Base-by-base conservation (phyloP, 2,888 invertebrate species). In the Catotricha subobsoleta region DNA sequence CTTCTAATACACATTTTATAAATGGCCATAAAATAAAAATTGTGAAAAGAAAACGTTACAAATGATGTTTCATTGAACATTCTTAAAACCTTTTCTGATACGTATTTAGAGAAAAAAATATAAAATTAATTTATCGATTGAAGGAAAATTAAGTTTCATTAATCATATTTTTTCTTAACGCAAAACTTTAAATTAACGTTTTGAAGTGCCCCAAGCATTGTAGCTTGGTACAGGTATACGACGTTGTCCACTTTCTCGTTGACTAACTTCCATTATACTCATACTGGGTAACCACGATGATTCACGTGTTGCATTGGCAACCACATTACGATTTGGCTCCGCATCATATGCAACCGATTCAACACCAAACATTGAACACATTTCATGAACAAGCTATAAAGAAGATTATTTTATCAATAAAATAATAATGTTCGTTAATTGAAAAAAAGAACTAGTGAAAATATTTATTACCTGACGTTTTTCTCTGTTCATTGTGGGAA, bases 301-400 rank as follows among this genome's bases (percentile, higher is more conserved):
- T 50, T 80, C 82, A 58, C 68, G 77, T 43, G 73, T 72, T 39
- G 91, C 90, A 13, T 87, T 90, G 19, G 86, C 87, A n/a, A 91
- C 84, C 13, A 95, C 83, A 65, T 94, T 95, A 46, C 92, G 71
- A 58, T 94, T 91, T 0, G 95, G 95, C 56, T 94, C 94, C 16
- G 80, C 78, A 65, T 97, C 97, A 59, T 92, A 94, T 18, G 92
- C 90, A 44, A 84, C 81, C 48, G 91, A 86, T 54, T 88, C 82
- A 51, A 91, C 83, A 30, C 92, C 92, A 66, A 95, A 97, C 62
- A 86, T 86, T 54, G 88, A 86, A 51, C 90, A 90, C 59, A 90
- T 74, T 58, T 97, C 95, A 62, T 95, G 94, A 9, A 97, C 76
- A 53, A 94, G 76, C 55, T 28, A 13, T 10, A 25, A 23, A 25